These are phyloP conservation scores for Trachelus tabidus DNA, from an alignment of 2,888 invertebrate genomes.

Conservation along the genomic window DNA sequence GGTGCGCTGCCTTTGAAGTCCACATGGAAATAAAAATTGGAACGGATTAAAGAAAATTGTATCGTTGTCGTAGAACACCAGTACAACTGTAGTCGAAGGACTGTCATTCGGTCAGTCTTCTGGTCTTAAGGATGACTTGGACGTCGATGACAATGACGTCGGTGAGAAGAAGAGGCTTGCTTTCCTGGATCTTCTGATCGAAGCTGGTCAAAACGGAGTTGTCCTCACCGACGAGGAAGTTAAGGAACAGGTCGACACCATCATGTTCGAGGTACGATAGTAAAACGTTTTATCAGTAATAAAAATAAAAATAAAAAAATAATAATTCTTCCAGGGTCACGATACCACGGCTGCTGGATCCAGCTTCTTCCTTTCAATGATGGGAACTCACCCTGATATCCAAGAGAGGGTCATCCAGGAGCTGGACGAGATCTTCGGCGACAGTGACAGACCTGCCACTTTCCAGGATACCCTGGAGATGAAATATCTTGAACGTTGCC, in stretches of 20 bases:
- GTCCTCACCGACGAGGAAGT: constrained; percentile 83
- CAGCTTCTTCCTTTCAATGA: constrained; percentile 85
- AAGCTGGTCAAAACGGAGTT: constrained; percentile 82
- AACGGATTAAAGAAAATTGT: background rate
- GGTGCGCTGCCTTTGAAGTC: background rate
- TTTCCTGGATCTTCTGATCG: constrained; percentile 89
- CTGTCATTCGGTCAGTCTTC: constrained; percentile 78
- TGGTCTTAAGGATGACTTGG: constrained; percentile 82
- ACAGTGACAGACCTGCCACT: constrained; percentile 80
- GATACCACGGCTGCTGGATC: constrained; percentile 89
- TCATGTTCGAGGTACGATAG: constrained; percentile 82
- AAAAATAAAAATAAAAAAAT: background rate
- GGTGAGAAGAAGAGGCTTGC: constrained; percentile 87
- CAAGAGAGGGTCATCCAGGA: constrained; percentile 82
- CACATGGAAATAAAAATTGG: background rate
- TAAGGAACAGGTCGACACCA: constrained; percentile 87
- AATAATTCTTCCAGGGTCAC: constrained; percentile 71
- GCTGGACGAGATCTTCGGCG: constrained; percentile 80
- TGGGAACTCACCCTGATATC: constrained; percentile 84
- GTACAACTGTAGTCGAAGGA: constrained; percentile 71
- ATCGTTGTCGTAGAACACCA: constrained; percentile 28
- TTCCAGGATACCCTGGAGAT: constrained; percentile 83
- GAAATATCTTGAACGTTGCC: constrained; percentile 84
- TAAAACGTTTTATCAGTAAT: background rate
- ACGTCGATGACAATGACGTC: constrained; percentile 84